Evolutionary conservation across 2,113 vertebrate species (phyloP).

Genomic region (Eidolon helvum): DNA sequence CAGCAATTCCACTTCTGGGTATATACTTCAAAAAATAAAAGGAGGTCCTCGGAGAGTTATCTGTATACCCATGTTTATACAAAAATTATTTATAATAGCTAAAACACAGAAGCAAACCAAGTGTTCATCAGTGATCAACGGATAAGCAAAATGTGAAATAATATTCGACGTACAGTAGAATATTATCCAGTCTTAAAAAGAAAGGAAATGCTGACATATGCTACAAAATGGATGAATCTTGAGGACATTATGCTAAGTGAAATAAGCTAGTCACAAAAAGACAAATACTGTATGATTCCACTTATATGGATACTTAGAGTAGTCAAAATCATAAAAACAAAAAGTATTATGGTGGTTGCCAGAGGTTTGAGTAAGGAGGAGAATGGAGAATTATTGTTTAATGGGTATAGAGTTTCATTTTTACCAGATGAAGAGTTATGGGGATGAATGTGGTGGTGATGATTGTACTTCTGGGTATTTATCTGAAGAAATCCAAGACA

Average conservation of each 20-base stretch:
- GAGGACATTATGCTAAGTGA: neutral
- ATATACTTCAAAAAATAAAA: too few relatives aligned
- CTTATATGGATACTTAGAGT: neutral
- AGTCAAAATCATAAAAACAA: neutral
- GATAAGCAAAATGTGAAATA: neutral
- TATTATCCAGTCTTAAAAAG: neutral
- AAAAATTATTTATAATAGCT: too few relatives aligned
- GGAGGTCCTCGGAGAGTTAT: too few relatives aligned
- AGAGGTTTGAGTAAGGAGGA: neutral
- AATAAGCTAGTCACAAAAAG: neutral
- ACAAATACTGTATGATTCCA: neutral
- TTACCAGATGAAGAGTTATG: neutral
- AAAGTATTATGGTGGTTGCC: neutral
- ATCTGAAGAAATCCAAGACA: too few relatives aligned
- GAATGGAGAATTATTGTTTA: neutral
- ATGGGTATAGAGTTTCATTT: neutral
- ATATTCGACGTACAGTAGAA: neutral
- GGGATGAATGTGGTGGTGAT: neutral
- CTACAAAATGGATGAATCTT: neutral
- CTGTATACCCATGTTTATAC: too few relatives aligned
- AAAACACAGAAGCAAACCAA: neutral
- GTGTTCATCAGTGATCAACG: neutral
- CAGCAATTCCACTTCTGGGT: neutral
- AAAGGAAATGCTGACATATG: too few relatives aligned
- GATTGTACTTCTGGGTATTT: neutral